A percentile compares a stretch with the other conserved stretches of the same genome.
These are phyloP conservation scores for Tympanuchus pallidicinctus DNA, from an alignment of 2,113 vertebrate species.

Conservation along the genomic window DNA sequence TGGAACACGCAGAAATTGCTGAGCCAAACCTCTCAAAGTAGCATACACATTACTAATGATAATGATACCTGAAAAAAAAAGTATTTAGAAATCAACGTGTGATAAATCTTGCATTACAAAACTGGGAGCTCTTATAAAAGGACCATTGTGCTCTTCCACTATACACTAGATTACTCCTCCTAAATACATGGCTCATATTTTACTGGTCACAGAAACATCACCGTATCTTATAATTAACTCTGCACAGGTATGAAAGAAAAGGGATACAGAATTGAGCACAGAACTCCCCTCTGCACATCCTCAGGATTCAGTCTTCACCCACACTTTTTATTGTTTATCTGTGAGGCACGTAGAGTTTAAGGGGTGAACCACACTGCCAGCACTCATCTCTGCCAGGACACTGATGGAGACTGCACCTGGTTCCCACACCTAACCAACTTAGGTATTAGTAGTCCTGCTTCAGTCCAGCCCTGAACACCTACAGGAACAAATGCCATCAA, in stretches of 20 bases:
- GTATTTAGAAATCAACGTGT: neutral
- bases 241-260: neutral
- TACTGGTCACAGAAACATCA: neutral
- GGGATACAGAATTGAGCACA: neutral
- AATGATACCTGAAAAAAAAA: constrained; percentile 25
- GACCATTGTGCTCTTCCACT: neutral
- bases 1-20: neutral
- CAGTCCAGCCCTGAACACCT: neutral
- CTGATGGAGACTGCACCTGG: fast-evolving
- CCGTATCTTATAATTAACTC: neutral
- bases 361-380: neutral
- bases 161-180: neutral
- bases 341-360: fast-evolving
- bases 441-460: neutral
- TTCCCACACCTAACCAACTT: fast-evolving
- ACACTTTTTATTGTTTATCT: fast-evolving
- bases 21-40: constrained; percentile 55
- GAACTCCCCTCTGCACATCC: fast-evolving
- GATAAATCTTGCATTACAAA: neutral
- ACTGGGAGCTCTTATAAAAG: neutral
- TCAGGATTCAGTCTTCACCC: neutral
- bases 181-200: neutral
- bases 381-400: neutral
- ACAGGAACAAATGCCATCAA: neutral
- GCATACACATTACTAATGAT: constrained; percentile 29